Evolutionary conservation across 2,113 vertebrate genomes (phyloP).

Genomic region (Limanda limanda): DNA sequence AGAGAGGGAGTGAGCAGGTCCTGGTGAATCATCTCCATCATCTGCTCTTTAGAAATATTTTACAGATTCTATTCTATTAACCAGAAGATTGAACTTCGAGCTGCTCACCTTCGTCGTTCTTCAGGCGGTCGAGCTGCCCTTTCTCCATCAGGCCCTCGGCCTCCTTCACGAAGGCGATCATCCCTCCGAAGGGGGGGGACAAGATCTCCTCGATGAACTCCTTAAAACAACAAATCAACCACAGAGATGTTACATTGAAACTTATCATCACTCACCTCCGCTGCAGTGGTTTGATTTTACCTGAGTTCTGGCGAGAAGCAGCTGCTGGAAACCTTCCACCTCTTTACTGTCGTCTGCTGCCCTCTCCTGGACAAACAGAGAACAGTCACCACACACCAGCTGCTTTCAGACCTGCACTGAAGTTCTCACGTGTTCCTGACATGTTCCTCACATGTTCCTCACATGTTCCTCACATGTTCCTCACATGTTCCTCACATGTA

Average conservation of each 20-base stretch:
- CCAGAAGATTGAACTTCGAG: too few relatives aligned
- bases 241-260: background rate
- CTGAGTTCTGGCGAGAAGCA: slow-evolving; percentile 91
- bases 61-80: too few relatives aligned
- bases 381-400: background rate
- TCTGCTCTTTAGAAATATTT: too few relatives aligned
- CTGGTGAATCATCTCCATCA: too few relatives aligned
- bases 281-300: slow-evolving; percentile 27
- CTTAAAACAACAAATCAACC: slow-evolving; percentile 60
- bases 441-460: too few relatives aligned
- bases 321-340: slow-evolving; percentile 93
- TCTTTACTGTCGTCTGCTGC: slow-evolving; percentile 94
- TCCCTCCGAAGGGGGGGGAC: slow-evolving; percentile 90
- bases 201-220: slow-evolving; percentile 95
- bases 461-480: too few relatives aligned
- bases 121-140: slow-evolving; percentile 89
- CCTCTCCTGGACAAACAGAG: slow-evolving; percentile 83
- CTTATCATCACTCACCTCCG: too few relatives aligned
- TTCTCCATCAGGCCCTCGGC: slow-evolving; percentile 90
- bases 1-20: too few relatives aligned
- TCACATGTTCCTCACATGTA: too few relatives aligned
- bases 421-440: too few relatives aligned
- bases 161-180: slow-evolving; percentile 94
- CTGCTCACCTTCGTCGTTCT: slow-evolving; percentile 88
- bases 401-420: too few relatives aligned